Conservation (phyloP, 2,113 vertebrate species). For the Lontra canadensis region DNA sequence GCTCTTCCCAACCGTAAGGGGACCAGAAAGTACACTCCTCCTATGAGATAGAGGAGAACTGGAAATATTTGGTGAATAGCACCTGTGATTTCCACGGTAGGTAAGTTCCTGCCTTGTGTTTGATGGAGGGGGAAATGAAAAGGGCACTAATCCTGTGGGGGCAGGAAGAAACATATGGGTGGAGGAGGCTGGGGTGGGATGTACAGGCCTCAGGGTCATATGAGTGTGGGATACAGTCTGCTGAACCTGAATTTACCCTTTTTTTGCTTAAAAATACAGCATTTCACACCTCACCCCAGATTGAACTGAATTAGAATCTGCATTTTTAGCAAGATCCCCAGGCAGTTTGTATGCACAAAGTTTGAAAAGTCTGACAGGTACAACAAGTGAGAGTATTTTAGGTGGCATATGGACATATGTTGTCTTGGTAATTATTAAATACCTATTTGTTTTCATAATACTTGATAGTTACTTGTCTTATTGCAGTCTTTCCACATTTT, state of each 20-base stretch:
- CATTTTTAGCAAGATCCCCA: neutral
- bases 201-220: neutral
- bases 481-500: neutral
- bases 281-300: neutral
- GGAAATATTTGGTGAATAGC: neutral
- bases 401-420: neutral
- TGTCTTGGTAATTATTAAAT: neutral
- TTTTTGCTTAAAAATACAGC: neutral
- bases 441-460: neutral
- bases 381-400: neutral
- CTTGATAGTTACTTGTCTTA: neutral
- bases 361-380: neutral
- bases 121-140: neutral
- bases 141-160: neutral
- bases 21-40: neutral
- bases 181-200: too few species aligned
- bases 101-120: neutral
- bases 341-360: neutral
- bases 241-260: neutral
- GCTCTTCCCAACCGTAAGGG: neutral
- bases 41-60: neutral
- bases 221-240: neutral
- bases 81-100: neutral
- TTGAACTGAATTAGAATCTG: neutral
- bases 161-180: too few species aligned